Evolutionary conservation across 1,140 invertebrate genomes (phyloP), one percentile per base, ranked within the genome.

Genomic region (Bombus consobrinus): DNA sequence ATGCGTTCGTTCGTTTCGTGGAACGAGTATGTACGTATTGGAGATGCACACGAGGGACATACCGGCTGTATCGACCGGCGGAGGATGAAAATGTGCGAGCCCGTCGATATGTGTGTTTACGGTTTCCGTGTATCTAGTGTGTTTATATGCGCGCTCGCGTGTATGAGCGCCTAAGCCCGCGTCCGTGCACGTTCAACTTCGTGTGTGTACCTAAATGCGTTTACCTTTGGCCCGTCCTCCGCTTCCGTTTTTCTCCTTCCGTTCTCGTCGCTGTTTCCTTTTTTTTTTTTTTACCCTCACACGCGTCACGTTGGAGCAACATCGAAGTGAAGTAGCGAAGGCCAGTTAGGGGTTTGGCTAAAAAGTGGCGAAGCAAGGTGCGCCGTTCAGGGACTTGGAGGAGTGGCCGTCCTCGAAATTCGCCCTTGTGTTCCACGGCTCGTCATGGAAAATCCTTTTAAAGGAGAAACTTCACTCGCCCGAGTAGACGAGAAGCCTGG

Each of bases 51-150:
- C 39, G 12, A 34, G 25, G n/a, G 43, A 57, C 9, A 43, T 25
- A 43, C n/a, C 41, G 28, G 43, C 28, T 53, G 28, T 83, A 83
- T 83, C 82, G 82, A 83, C 41, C 82, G 34, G 13, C 0, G n/a
- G 62, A 41, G 15, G 47, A 34, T 34, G 82, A 57, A 57, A 78
- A 77, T 59, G 74, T 59, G 64, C 41, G 81, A 37, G 62, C 37
- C 28, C 74, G 47, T 41, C 82, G 82, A 83, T 83, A 83, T 64
- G 82, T 34, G 47, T 68, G 80, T 43, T 76, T 76, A 76, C 43
- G 39, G 41, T n/a, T 83, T 37, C n/a, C 76, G 66, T 79, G 76
- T 80, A 85, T 72, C 76, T 64, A 77, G 77, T 41, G 57, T 81
- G 69, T 81, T 81, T 81, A 80, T 73, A 28, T 34, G 47, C 18